Base-by-base conservation (phyloP, 2,888 invertebrate species). In the Habroteleia sp. region DNA sequence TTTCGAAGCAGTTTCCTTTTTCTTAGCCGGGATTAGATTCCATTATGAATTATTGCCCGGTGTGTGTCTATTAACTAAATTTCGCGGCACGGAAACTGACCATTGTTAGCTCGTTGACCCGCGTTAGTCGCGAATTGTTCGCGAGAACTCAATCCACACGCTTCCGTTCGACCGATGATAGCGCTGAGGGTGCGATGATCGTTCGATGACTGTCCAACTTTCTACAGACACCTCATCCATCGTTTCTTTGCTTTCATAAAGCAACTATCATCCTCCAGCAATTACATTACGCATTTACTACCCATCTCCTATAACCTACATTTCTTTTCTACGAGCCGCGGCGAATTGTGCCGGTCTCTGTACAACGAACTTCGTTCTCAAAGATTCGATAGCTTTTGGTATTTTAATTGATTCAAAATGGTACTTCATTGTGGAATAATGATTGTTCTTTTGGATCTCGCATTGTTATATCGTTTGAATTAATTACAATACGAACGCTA, bases 241-340 rank as follows among this genome's bases (percentile, higher is more conserved):
- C 50, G 50, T 63, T 50, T 42, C 63, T 52, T 42, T 42, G n/a
- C 25, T 3, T 11, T 44, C 42, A 23, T 63, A 65, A 65, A 52
- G 16, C 37, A 17, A 65, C 65, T 65, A 65, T 65, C 65, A 65
- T 65, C 17, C 65, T 65, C 44, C 35, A 23, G 65, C 54, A 65
- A 65, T 65, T 65, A 65, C 54, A 44, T 41, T 54, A 37, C 35
- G 54, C 25, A 37, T 29, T 42, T 52, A 54, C 52, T 42, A 17
- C 25, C 63, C 63, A 42, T 42, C 50, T 42, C 35, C 42, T 50
- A 44, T 54, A 65, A 54, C 65, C 65, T 37, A 65, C 33, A 54
- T 65, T 65, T 54, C 65, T 54, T 54, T 52, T 42, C 42, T 52
- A 52, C 50, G 11, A 2, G 41, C 31, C 63, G 52, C 42, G 1